Percentiles rank a stretch among this genome's conserved stretches.
Evolutionary conservation across 1,140 invertebrate species (phyloP).

Genomic region (Drosophila kepulauana): DNA sequence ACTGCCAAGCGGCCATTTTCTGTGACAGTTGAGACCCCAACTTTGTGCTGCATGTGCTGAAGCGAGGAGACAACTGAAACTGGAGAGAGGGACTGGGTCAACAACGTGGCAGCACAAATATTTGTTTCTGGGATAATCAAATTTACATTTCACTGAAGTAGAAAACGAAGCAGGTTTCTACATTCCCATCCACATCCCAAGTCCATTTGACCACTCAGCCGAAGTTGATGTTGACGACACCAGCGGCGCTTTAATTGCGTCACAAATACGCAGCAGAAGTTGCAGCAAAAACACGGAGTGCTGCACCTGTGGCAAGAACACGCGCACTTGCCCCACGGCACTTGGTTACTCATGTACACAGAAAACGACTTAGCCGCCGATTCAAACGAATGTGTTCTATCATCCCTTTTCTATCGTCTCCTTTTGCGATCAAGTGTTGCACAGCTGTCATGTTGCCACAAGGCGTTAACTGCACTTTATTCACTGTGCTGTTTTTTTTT

Average conservation of each 20-base stretch:
- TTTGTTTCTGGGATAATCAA: slow-evolving; percentile 77
- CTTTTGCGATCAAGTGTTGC: neutral
- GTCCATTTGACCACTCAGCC: neutral
- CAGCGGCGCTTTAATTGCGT: slow-evolving; percentile 55
- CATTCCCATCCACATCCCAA: neutral
- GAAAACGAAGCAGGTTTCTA: slow-evolving; percentile 52
- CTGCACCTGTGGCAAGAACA: slow-evolving; percentile 64
- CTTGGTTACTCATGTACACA: slow-evolving; percentile 47
- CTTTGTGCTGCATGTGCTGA: neutral
- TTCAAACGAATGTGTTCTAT: neutral
- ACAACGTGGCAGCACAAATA: slow-evolving; percentile 57
- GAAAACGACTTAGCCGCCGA: slow-evolving; percentile 66
- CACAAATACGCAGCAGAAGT: slow-evolving; percentile 44
- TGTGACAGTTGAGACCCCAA: neutral
- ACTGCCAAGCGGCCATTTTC: neutral
- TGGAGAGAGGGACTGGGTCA: slow-evolving; percentile 23
- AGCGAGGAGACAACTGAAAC: neutral
- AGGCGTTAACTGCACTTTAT: neutral
- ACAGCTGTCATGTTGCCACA: slow-evolving; percentile 1
- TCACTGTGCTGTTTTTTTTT: neutral
- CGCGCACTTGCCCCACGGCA: slow-evolving; percentile 62
- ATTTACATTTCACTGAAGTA: slow-evolving; percentile 78
- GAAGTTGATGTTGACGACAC: neutral
- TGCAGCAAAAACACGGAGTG: slow-evolving; percentile 25
- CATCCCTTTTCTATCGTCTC: neutral